Base-by-base conservation (phyloP, 2,888 invertebrate species). In the Sisyra nigra region DNA sequence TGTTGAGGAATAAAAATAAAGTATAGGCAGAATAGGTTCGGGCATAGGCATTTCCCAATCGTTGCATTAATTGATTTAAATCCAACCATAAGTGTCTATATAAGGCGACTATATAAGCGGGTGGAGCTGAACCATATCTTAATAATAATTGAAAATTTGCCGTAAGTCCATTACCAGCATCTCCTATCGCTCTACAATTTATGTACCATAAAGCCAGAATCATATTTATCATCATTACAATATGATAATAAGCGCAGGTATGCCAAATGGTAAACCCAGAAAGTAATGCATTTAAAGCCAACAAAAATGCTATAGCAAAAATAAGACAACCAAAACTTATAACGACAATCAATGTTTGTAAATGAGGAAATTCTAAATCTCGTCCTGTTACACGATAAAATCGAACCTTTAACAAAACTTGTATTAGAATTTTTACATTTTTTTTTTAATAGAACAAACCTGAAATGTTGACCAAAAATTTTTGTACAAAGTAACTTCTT, bases 151-250 rank as follows among this genome's bases (percentile, higher is more conserved):
- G 55, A 49, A 64, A 62, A 50, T 55, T 58, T 9, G 59, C 55
- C 1, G 62, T 62, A 11, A 63, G 50, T 3, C 58, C 57, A 41
- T 54, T 53, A 47, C 63, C 62, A 0, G 77, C 78, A 33, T 73
- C 71, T 52, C 72, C 74, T 45, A 78, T 74, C 2, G 72, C 78
- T 52, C 72, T 67, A 46, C 76, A 76, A 54, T 78, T 79, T 43
- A 78, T 78, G 51, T 75, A 78, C 78, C 78, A 78, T 2, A 79
- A 61, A 0, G 77, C 76, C 47, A 76, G 76, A 54, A 77, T 78
- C 79, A 79, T 79, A 51, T 79, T 79, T 40, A 78, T 74, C 74
- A 76, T 78, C 0, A 70, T 77, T 29, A 78, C 73, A 37, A 78
- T 76, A 50, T 79, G 79, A 52, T 71, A 71, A 53, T 75, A 75